Conservation (phyloP, 1,140 invertebrate genomes). For the Calliphora vicina region DNA sequence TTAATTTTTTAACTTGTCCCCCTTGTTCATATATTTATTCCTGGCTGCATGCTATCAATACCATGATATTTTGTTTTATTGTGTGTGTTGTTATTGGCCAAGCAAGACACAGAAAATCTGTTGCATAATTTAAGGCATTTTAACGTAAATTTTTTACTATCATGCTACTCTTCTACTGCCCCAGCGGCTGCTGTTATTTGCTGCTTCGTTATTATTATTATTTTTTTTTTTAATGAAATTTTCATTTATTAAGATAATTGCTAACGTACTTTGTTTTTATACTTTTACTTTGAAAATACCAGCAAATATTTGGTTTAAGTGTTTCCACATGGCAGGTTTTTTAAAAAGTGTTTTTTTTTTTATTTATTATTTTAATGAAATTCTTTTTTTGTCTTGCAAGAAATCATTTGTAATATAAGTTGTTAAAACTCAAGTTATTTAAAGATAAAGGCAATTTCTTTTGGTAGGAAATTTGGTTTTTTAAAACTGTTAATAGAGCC, state of each 20-base stretch:
- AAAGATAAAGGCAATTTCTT: too few relatives aligned
- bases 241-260: constrained; percentile 29
- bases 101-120: not conserved
- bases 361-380: too few relatives aligned
- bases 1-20: constrained; percentile 22
- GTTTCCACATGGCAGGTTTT: constrained; percentile 20
- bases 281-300: not conserved
- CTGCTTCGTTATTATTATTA: not conserved
- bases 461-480: too few relatives aligned
- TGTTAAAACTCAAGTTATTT: too few relatives aligned
- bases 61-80: not conserved
- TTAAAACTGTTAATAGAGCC: too few relatives aligned
- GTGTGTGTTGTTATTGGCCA: too few relatives aligned
- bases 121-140: constrained; percentile 34
- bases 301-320: constrained; percentile 19
- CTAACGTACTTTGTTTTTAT: not conserved
- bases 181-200: not conserved
- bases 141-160: constrained; percentile 4
- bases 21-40: not conserved
- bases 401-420: too few relatives aligned
- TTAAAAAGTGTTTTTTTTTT: not conserved
- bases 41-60: not conserved
- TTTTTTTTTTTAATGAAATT: constrained; percentile 23
- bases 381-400: not conserved
- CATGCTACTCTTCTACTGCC: not conserved